Evolutionary conservation across 2,797 vertebrate species (phyloP).

Genomic region (Falco columbarius): DNA sequence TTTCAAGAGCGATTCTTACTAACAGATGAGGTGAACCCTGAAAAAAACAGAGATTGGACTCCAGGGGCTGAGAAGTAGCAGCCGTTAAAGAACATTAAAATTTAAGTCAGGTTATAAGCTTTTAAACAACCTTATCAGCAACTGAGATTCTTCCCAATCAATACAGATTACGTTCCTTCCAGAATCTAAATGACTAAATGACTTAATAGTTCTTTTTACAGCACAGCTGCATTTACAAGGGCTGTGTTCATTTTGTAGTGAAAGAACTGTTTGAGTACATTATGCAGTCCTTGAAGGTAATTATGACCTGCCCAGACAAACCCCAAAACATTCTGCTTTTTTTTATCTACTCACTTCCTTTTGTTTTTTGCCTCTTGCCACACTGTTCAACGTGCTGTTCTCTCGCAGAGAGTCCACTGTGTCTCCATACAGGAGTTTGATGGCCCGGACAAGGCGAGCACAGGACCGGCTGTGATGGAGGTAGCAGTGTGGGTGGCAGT

Average conservation of each 20-base stretch:
- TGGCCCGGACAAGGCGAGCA: constrained; percentile 92
- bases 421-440: constrained; percentile 95
- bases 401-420: constrained; percentile 91
- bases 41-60: neutral
- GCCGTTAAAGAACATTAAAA: neutral
- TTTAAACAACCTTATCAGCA: neutral
- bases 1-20: neutral
- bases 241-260: neutral
- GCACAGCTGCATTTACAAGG: neutral
- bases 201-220: neutral
- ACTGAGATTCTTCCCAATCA: neutral
- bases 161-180: neutral
- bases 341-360: constrained; percentile 86
- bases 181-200: neutral
- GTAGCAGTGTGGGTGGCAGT: constrained; percentile 97
- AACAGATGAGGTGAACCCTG: neutral
- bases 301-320: neutral
- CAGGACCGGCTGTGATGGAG: constrained; percentile 97
- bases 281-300: neutral
- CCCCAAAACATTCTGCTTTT: neutral
- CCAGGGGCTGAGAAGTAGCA: neutral
- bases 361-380: constrained; percentile 88
- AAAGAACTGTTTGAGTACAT: neutral
- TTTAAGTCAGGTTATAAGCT: neutral
- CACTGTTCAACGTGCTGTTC: constrained; percentile 74